Percentiles rank a stretch among this genome's conserved stretches.
Conservation (phyloP, 2,113 vertebrate species). For the Motacilla alba region DNA sequence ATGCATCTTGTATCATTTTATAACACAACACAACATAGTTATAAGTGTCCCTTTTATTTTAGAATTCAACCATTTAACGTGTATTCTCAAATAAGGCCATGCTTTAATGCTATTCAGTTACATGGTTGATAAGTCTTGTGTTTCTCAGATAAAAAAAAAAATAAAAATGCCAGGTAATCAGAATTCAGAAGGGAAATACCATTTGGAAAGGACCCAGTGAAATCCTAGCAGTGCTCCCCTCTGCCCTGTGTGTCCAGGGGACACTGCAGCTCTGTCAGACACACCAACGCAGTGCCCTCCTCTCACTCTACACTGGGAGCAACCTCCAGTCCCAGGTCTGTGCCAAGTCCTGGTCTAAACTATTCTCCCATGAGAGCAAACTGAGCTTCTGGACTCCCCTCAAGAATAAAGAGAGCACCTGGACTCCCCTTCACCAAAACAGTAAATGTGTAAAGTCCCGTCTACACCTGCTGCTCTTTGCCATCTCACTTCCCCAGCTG, state of each 20-base stretch:
- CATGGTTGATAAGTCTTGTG: not conserved
- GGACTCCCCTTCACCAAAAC: not conserved
- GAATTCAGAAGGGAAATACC: not conserved
- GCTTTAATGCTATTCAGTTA: not conserved
- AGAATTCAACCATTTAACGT: not conserved
- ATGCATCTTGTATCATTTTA: not conserved
- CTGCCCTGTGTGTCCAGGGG: not conserved
- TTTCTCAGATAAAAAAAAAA: not conserved
- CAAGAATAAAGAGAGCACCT: not conserved
- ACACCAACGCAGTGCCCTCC: not conserved
- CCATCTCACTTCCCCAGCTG: not conserved
- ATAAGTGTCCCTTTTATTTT: not conserved
- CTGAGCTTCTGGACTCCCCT: not conserved
- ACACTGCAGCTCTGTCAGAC: not conserved
- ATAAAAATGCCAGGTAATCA: not conserved
- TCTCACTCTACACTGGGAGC: not conserved
- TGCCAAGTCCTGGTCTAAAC: not conserved
- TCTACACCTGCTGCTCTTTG: not conserved
- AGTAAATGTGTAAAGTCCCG: accelerated
- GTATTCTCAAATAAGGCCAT: not conserved
- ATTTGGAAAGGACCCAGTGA: not conserved
- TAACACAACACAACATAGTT: not conserved
- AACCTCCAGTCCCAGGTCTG: not conserved
- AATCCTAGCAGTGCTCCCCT: not conserved
- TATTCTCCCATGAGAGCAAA: not conserved